Conservation (phyloP, 2,113 vertebrate genomes). For the Sula dactylatra region DNA sequence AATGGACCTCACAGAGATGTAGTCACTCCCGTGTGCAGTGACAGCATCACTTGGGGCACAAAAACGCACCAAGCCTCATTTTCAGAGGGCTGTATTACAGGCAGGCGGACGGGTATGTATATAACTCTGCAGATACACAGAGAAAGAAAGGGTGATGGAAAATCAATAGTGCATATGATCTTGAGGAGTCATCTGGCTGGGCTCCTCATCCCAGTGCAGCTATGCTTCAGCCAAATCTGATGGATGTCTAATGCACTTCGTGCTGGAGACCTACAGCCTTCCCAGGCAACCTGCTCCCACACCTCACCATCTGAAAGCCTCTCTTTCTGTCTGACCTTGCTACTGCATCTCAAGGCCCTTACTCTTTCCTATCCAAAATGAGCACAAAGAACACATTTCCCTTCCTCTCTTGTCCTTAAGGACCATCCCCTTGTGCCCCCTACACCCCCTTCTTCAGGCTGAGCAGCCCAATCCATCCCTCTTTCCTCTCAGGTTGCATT, state of each 20-base stretch:
- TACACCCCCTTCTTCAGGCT: not conserved
- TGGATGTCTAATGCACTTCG: not conserved
- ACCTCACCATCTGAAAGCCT: not conserved
- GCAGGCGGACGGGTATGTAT: not conserved
- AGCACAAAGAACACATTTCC: not conserved
- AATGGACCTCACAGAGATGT: not conserved
- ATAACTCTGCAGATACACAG: not conserved
- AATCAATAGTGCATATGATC: conserved; percentile 9
- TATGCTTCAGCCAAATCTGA: not conserved
- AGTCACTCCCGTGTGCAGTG: not conserved
- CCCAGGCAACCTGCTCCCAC: not conserved
- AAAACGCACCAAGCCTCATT: not conserved
- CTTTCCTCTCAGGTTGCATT: not conserved
- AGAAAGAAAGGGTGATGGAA: conserved; percentile 13
- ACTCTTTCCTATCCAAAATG: not conserved
- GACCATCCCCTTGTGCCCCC: not conserved
- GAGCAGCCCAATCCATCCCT: not conserved
- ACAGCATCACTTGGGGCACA: not conserved
- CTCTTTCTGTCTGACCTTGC: not conserved
- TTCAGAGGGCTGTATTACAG: not conserved
- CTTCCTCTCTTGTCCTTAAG: not conserved
- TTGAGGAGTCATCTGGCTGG: not conserved
- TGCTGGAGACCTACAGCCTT: not conserved
- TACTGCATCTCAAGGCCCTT: not conserved
- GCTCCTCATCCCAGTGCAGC: not conserved